These are phyloP conservation scores for Lepilemur ruficaudatus DNA, from an alignment of 2,797 vertebrate species.

Conservation along the genomic window DNA sequence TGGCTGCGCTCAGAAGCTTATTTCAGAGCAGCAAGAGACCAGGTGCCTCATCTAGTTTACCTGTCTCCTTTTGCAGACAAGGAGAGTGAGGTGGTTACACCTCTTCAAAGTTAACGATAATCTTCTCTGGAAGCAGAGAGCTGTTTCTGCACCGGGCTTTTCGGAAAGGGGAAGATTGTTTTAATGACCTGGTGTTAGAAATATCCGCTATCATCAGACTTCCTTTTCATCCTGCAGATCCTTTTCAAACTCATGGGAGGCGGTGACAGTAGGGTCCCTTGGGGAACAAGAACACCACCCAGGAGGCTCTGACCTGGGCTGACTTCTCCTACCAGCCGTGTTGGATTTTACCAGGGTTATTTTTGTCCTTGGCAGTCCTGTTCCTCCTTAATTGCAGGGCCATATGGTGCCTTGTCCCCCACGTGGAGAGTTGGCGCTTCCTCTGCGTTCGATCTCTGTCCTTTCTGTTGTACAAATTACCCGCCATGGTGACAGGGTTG, in stretches of 20 bases:
- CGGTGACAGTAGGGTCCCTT: slow-evolving; percentile 20
- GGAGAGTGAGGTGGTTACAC: neutral
- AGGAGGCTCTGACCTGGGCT: slow-evolving; percentile 47
- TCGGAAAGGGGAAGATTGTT: slow-evolving; percentile 50
- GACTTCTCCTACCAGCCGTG: slow-evolving; percentile 44
- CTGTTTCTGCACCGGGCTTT: neutral
- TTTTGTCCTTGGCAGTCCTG: slow-evolving; percentile 77
- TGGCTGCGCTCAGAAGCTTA: neutral
- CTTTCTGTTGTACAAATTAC: slow-evolving; percentile 70
- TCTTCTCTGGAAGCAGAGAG: slow-evolving; percentile 31
- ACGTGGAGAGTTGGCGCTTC: slow-evolving; percentile 64
- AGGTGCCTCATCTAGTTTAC: neutral
- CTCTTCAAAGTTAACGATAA: slow-evolving; percentile 7
- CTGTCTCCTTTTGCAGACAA: neutral
- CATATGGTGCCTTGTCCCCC: slow-evolving; percentile 71
- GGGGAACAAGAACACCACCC: neutral
- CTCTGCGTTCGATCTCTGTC: slow-evolving; percentile 67
- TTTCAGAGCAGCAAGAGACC: neutral
- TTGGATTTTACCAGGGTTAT: slow-evolving; percentile 74
- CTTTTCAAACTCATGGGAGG: slow-evolving; percentile 34
- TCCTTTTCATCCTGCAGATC: slow-evolving; percentile 57
- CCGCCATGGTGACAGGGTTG: slow-evolving; percentile 32
- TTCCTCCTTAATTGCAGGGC: slow-evolving; percentile 78
- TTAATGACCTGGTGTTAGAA: slow-evolving; percentile 63
- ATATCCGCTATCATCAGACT: slow-evolving; percentile 38